Base-by-base conservation (phyloP, 2,888 invertebrate genomes). In the Ethmia dodecea region DNA sequence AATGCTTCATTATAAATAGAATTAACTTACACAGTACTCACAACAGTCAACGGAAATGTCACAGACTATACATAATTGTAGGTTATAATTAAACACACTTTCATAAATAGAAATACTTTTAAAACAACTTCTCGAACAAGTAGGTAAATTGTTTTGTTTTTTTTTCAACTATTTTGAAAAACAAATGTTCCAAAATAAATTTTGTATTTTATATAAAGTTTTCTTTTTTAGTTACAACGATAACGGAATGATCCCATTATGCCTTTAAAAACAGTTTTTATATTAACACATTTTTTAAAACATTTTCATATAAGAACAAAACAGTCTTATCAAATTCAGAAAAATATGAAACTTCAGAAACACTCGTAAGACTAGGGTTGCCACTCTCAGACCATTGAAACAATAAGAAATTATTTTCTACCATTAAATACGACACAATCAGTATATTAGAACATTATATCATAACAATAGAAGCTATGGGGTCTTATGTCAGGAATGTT, bases 1-100 rank as follows among this genome's bases (percentile, higher is more conserved):
- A 81, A 81, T 79, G 75, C 73, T 65, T 80, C 66, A 66, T 71
- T 80, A 77, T 83, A 83, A 83, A 84, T 80, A 75, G 61, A 73
- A 75, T 65, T 70, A 73, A 72, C 68, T 71, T 74, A 75, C 61
- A 68, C 52, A 59, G 67, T 60, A 65, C 59, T 68, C 71, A 66
- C 63, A 72, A 72, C 68, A 72, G 57, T 65, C 63, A 61, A 62
- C 63, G 55, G 14, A 39, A 27, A 31, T 25, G 33, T 35, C 35
- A 33, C 29, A 35, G 11, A 11, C 12, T 10, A 26, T 11, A 11
- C n/a, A 13, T 24, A 45, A 47, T 40, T 40, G n/a, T n/a, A 42
- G 40, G 40, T 42, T 47, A 38, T 37, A 20, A 26, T 26, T 26
- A 38, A 46, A 47, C 44, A 47, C 44, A 52, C 44, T 31, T 13